Conservation (phyloP, 2,888 invertebrate genomes). For the Diabrotica balteata region DNA sequence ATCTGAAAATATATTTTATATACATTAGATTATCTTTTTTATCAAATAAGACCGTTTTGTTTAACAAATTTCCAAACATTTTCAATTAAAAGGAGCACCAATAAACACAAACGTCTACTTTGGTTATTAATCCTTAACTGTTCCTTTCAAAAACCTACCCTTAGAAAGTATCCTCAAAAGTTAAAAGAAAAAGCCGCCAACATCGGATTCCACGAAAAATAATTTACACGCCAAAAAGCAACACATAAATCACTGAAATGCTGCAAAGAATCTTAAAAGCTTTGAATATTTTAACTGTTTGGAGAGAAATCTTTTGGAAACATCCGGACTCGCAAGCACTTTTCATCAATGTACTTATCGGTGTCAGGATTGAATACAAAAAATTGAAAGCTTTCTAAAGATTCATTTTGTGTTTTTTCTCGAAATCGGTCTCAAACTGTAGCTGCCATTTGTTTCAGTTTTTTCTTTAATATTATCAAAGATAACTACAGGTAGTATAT, state of each 20-base stretch:
- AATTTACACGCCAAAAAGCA: conserved; percentile 2
- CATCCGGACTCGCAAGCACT: conserved; percentile 7
- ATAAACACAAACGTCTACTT: too few species aligned
- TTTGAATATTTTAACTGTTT: conserved; percentile 15
- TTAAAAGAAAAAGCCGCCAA: background rate
- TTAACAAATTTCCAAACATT: too few species aligned
- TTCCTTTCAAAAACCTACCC: background rate
- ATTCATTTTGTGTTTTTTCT: background rate
- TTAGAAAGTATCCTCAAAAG: background rate
- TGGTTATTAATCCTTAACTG: too few species aligned
- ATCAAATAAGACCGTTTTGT: too few species aligned
- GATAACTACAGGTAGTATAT: too few species aligned
- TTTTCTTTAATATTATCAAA: too few species aligned
- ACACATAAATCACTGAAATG: conserved; percentile 9
- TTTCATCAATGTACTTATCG: conserved; percentile 11
- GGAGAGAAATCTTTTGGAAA: conserved; percentile 6
- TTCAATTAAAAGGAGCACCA: too few species aligned
- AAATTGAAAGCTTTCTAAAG: background rate
- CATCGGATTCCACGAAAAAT: conserved; percentile 1
- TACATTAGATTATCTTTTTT: too few species aligned
- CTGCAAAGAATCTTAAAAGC: conserved; percentile 10
- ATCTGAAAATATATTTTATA: too few species aligned
- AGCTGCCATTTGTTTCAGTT: too few species aligned
- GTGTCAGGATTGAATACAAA: background rate
- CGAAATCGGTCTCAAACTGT: too few species aligned